Evolutionary conservation across 2,888 invertebrate genomes (phyloP), one percentile per base, ranked within the genome.

Genomic region (Drosophila anceps): DNA sequence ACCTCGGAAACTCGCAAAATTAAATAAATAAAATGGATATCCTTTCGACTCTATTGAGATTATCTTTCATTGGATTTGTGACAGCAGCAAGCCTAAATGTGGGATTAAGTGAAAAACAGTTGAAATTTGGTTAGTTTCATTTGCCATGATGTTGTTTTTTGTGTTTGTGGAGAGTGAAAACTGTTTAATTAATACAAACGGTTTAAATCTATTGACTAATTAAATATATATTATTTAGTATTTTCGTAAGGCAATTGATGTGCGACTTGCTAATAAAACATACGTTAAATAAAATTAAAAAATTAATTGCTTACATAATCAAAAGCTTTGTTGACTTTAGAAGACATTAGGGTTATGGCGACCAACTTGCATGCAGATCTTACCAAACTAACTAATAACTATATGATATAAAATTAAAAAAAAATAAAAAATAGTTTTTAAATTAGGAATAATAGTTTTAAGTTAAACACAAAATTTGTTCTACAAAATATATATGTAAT

Each of bases 81-180:
- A 13, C 76, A 55, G n/a, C 64, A 18, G 75, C 46, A 18, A 58
- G 43, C 46, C 9, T 35, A 0, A 29, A 24, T 24, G n/a, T 15
- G 6, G 35, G 18, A 15, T 12, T 12, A 27, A 15, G 46, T 31
- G 48, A 54, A 24, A 61, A 68, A 54, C 43, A 18, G 29, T n/a
- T 54, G 63, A 66, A 41, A 7, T 7, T 57, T n/a, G 62, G 57
- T 63, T 85, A 39, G 68, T 72, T 43, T 29, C 54, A 5, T 20
- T 24, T 13, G 13, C 1, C 24, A 24, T 24, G 24, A 4, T 12
- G 1, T 15, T 37, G n/a, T 39, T 18, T 1, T 39, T 37, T 37
- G 13, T 20, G 24, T 33, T 10, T 54, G 24, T 39, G 12, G 20
- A 12, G 13, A 6, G 1, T 44, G 43, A 44, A 24, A 44, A 24